phyloP scores from a whole-genome alignment of 1,140 invertebrate genomes.

The Eufriesea mexicana region DNA sequence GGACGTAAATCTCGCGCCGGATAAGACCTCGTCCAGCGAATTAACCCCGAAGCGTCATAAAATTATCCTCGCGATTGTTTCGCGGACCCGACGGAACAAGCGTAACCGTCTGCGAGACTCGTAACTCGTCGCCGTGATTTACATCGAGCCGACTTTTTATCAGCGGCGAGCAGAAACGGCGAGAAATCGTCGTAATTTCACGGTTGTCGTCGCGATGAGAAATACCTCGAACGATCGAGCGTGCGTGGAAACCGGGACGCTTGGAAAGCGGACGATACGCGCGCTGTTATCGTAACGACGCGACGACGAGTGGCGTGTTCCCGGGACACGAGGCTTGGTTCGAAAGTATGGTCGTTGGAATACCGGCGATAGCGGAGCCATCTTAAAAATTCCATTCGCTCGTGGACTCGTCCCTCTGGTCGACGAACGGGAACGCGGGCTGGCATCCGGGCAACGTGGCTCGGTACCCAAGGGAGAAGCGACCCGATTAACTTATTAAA shows the following conservation, averaged over 20 bases:
- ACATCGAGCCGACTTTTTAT: not conserved
- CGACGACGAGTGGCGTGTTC: conserved; percentile 33
- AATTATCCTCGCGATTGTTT: not conserved
- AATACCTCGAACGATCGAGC: conserved; percentile 12
- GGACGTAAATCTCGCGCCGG: not conserved
- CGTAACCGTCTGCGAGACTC: not conserved
- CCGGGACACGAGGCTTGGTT: conserved; percentile 11
- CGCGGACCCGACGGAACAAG: not conserved
- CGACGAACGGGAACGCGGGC: not conserved
- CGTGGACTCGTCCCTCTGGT: not conserved
- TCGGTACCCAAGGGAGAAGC: not conserved
- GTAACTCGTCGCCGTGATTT: not conserved
- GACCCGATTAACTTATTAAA: conserved; percentile 61
- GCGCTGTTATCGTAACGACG: conserved; percentile 31
- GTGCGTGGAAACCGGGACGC: not conserved
- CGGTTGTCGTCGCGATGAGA: not conserved
- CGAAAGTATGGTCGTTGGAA: conserved; percentile 26
- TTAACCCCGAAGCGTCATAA: not conserved
- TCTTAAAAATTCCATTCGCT: conserved; percentile 37
- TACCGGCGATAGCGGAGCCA: not conserved
- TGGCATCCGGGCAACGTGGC: conserved; percentile 30
- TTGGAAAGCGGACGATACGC: conserved; percentile 9
- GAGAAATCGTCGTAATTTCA: not conserved
- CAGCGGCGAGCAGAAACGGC: not conserved
- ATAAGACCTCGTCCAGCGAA: not conserved